Conservation (phyloP, 2,113 vertebrate species). For the Ivindomyrus marchei region DNA sequence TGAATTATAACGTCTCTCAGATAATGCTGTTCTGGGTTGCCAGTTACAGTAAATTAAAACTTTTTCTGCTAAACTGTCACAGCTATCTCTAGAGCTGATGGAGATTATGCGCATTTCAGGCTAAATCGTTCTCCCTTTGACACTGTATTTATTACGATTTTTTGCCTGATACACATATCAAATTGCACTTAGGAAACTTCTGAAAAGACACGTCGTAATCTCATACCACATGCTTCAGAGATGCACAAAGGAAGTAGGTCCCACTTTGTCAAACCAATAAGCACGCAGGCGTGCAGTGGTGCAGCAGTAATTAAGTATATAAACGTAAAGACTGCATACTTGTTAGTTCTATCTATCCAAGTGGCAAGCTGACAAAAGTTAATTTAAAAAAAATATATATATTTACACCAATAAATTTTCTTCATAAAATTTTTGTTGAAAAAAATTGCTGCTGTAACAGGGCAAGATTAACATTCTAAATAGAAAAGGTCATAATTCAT, state of each 20-base stretch:
- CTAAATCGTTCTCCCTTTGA: neutral
- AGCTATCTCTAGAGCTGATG: neutral
- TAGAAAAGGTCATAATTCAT: neutral
- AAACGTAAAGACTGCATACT: neutral
- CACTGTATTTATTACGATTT: neutral
- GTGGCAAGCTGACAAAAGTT: neutral
- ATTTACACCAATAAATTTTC: slow-evolving; percentile 11
- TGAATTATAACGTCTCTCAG: neutral
- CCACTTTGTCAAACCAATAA: neutral
- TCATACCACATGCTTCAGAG: neutral
- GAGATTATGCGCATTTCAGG: neutral
- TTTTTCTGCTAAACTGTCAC: neutral
- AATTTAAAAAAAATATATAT: neutral
- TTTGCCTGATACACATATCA: neutral
- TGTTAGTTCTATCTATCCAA: neutral
- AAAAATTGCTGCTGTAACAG: neutral
- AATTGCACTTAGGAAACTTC: neutral
- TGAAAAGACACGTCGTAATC: neutral
- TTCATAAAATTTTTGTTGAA: neutral
- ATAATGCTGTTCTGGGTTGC: neutral
- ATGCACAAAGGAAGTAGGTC: neutral
- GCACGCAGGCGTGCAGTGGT: neutral
- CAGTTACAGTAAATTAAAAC: slow-evolving; percentile 7
- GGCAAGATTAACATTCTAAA: neutral
- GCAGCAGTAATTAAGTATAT: neutral